Conservation (phyloP, 2,113 vertebrate species). For the Theristicus caerulescens region DNA sequence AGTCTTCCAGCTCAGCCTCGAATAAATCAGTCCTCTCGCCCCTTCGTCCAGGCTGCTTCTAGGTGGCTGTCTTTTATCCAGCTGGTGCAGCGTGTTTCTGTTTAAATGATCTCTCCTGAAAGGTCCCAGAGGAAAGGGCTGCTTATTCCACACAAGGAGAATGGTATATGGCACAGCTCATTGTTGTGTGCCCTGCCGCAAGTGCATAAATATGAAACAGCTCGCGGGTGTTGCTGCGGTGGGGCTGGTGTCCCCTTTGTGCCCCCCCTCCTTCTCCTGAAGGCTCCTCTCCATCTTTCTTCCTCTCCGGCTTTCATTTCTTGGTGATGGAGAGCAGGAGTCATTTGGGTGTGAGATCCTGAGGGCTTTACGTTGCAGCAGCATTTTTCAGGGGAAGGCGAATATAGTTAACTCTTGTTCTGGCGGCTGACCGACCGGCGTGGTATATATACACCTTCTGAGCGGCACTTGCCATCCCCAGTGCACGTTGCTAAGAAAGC, state of each 20-base stretch:
- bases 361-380: constrained; percentile 2
- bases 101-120: constrained; percentile 63
- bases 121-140: constrained; percentile 57
- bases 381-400: not conserved
- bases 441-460: not conserved
- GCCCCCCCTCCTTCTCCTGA: not conserved
- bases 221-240: not conserved
- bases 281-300: constrained; percentile 29
- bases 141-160: constrained; percentile 44
- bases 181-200: constrained; percentile 52
- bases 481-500: not conserved
- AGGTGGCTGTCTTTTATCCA: constrained; percentile 53
- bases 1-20: constrained; percentile 1
- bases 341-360: constrained; percentile 23
- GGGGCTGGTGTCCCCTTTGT: constrained; percentile 32
- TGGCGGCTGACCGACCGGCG: fast-evolving
- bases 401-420: not conserved
- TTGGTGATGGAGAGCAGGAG: constrained; percentile 28
- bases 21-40: constrained; percentile 39
- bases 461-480: fast-evolving
- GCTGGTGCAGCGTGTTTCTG: constrained; percentile 40
- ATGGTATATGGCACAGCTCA: constrained; percentile 39
- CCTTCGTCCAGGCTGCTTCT: constrained; percentile 4
- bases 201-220: constrained; percentile 62
- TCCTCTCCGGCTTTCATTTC: not conserved